A percentile compares a stretch with the other conserved stretches of the same genome.
phyloP scores from a whole-genome alignment of 1,140 invertebrate species.

The Branchinecta lindahli region DNA sequence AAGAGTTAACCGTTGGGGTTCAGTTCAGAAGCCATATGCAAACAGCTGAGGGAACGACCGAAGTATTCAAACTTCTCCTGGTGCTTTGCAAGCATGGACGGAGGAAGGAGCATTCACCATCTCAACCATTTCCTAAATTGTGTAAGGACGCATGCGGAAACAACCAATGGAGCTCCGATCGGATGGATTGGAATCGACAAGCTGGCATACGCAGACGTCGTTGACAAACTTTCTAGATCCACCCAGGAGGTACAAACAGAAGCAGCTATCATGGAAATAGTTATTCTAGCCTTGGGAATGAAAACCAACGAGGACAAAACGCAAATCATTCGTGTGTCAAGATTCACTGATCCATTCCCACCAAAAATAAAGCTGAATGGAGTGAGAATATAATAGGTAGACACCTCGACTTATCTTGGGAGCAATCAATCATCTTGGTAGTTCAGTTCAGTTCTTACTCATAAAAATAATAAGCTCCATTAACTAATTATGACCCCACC shows the following conservation, averaged over 20 bases:
- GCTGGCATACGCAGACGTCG: not conserved
- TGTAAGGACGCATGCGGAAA: not conserved
- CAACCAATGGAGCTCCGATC: not conserved
- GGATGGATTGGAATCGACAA: not conserved
- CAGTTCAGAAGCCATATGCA: not conserved
- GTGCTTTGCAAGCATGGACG: not conserved
- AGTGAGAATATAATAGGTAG: slow-evolving; percentile 4
- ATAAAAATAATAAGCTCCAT: too few relatives aligned
- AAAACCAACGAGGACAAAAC: too few relatives aligned
- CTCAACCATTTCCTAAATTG: not conserved
- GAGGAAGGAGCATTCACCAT: not conserved
- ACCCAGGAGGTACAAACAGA: not conserved
- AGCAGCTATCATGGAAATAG: not conserved
- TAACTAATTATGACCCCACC: too few relatives aligned
- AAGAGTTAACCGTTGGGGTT: too few relatives aligned
- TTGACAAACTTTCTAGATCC: not conserved
- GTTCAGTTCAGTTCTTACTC: too few relatives aligned
- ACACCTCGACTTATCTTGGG: not conserved
- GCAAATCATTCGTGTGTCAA: too few relatives aligned
- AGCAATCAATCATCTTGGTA: slow-evolving; percentile 1
- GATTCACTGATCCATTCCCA: too few relatives aligned
- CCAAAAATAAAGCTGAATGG: too few relatives aligned
- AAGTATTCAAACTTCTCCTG: slow-evolving; percentile 1
- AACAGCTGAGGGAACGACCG: slow-evolving; percentile 7
- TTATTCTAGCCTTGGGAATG: too few relatives aligned